Base-by-base conservation (phyloP, 2,888 invertebrate species). In the Argyresthia albistria region DNA sequence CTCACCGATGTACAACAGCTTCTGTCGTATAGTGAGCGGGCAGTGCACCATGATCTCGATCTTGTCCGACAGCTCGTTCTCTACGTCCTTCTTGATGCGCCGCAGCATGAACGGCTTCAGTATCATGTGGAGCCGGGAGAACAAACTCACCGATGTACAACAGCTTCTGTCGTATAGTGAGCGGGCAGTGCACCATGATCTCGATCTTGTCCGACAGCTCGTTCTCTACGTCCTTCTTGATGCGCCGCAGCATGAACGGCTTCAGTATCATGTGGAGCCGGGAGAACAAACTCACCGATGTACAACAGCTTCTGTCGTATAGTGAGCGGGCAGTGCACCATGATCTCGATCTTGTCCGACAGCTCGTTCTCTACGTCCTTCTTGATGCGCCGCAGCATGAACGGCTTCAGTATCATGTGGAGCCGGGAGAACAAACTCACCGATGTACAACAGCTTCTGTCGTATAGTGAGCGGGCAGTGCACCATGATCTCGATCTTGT, bases 81-180 rank as follows among this genome's bases (percentile, higher is more conserved):
- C 97, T 0, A 98, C 97, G 70, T 98, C 97, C 66, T 96, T 97
- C 75, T 98, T 98, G 55, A 97, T 96, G 61, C 98, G 89, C 42
- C 97, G 88, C 74, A 98, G 89, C 97, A 98, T 97, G 70, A 98
- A 98, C 0, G 97, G 97, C 69, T 98, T 97, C 53, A 98, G 77
- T 65, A 98, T 97, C 95, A 97, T 95, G 70, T 98, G 97, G 35
- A 98, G n/a, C n/a, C n/a, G n/a, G n/a, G n/a, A n/a, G n/a, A n/a
- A n/a, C 35, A 47, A 54, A 57, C 73, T 69, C 68, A 91, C 91
- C 91, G 73, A 94, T 92, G 71, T 98, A 98, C 50, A 98, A 88
- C 58, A 95, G 84, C 76, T 94, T 95, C 73, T 98, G 98, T 51
- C 98, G 88, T 52, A 93, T 95, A 4, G 97, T 96, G 16, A 97